Evolutionary conservation across 2,797 vertebrate species (phyloP).

Genomic region (Melanotaenia trifasciata): DNA sequence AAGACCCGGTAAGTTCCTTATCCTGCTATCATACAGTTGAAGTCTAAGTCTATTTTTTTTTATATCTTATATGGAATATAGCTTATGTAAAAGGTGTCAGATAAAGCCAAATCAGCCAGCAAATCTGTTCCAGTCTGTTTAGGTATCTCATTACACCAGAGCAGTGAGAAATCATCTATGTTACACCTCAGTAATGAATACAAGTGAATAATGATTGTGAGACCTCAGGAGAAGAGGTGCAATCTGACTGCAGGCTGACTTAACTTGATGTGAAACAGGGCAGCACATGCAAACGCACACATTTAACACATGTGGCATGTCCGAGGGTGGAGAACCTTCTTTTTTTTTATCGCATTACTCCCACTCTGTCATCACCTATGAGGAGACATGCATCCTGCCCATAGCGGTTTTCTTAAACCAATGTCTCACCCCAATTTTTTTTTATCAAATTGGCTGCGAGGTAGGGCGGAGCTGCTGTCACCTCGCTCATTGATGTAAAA

Average conservation of each 20-base stretch:
- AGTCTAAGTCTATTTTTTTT: not conserved
- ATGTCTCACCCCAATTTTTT: conserved; percentile 63
- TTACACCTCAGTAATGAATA: conserved; percentile 51
- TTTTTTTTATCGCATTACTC: conserved; percentile 47
- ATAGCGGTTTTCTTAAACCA: conserved; percentile 51
- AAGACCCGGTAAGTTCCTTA: conserved; percentile 86
- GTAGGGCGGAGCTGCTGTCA: conserved; percentile 20
- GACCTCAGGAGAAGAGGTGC: conserved; percentile 50
- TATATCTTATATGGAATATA: conserved; percentile 5
- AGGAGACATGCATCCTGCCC: conserved; percentile 52
- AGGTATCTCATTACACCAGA: conserved; percentile 28
- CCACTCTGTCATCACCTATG: conserved; percentile 62
- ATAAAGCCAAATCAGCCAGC: conserved; percentile 38
- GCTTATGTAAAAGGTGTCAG: conserved; percentile 21
- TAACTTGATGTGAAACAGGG: conserved; percentile 54
- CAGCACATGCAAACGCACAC: conserved; percentile 28
- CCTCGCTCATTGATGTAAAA: conserved; percentile 19
- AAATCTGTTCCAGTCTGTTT: conserved; percentile 37
- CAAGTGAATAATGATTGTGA: conserved; percentile 51
- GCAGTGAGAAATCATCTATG: conserved; percentile 30
- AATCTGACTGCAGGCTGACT: conserved; percentile 45
- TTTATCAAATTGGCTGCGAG: conserved; percentile 54
- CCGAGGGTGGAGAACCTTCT: conserved; percentile 36
- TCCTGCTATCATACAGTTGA: not conserved
- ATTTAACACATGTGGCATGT: conserved; percentile 18